Conservation (phyloP, 1,140 invertebrate species). For the Platorchestia sp. region DNA sequence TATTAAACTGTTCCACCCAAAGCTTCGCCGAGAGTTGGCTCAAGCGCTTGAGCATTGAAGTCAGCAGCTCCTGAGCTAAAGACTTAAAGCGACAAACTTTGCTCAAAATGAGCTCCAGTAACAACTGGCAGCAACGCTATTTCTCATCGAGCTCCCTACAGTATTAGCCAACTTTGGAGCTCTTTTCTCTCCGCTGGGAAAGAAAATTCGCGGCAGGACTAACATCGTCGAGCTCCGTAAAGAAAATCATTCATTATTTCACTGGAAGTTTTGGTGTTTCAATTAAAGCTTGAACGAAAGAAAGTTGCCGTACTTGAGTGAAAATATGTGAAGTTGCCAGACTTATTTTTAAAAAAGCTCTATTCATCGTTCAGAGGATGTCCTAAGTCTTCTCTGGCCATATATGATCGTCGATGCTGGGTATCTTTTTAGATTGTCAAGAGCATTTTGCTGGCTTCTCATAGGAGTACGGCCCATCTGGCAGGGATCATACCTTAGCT, state of each 20-base stretch:
- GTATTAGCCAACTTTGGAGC: slow-evolving; percentile 41
- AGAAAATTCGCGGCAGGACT: slow-evolving; percentile 51
- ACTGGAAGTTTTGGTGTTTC: slow-evolving; percentile 45
- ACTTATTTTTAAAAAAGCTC: not conserved
- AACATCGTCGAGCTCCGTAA: slow-evolving; percentile 33
- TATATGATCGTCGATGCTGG: not conserved
- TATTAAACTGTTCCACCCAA: not conserved
- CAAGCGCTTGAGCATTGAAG: not conserved
- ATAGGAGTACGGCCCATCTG: not conserved
- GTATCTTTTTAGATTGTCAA: not conserved
- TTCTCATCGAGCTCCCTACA: slow-evolving; percentile 45
- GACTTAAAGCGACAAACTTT: slow-evolving; percentile 36
- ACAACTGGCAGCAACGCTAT: not conserved
- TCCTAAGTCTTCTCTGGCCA: not conserved
- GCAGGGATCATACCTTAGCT: no score
- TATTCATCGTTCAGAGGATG: not conserved
- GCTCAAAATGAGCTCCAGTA: slow-evolving; percentile 25
- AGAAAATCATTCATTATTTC: slow-evolving; percentile 55
- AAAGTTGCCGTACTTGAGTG: slow-evolving; percentile 6
- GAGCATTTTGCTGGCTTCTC: not conserved
- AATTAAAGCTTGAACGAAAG: slow-evolving; percentile 39
- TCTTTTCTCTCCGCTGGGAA: slow-evolving; percentile 41
- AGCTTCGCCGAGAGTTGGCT: not conserved
- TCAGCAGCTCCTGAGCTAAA: not conserved
- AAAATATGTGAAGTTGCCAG: not conserved